Evolutionary conservation across 2,888 invertebrate species (phyloP).

Genomic region (Leptothorax acervorum): DNA sequence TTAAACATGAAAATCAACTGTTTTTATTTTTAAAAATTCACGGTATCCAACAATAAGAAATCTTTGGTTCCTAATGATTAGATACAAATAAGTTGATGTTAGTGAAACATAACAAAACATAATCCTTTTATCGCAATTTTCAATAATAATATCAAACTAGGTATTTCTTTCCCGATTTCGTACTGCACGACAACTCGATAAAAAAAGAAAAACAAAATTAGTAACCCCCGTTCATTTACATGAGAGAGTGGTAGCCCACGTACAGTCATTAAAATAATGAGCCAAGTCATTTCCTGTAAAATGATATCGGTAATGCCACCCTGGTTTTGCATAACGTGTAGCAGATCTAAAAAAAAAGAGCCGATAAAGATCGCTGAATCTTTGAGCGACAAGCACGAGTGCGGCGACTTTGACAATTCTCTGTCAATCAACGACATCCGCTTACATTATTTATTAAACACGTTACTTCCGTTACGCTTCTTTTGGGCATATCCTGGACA

Average conservation of each 20-base stretch:
- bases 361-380: slow-evolving; percentile 49
- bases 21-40: not conserved
- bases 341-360: slow-evolving; percentile 12
- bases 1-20: not conserved
- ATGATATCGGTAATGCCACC: slow-evolving; percentile 51
- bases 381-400: slow-evolving; percentile 39
- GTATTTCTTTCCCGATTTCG: not conserved
- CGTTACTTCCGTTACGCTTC: slow-evolving; percentile 27
- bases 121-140: not conserved
- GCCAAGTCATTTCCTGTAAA: slow-evolving; percentile 53
- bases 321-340: slow-evolving; percentile 45
- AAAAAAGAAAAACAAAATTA: slow-evolving; percentile 28
- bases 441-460: slow-evolving; percentile 40
- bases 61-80: not conserved
- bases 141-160: not conserved
- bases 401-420: slow-evolving; percentile 42
- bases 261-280: slow-evolving; percentile 58
- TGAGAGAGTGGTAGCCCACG: slow-evolving; percentile 34
- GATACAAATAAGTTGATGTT: not conserved
- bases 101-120: not conserved
- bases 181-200: not conserved
- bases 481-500: not conserved
- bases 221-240: slow-evolving; percentile 34
- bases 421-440: slow-evolving; percentile 50
- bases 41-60: no score